Conservation (phyloP, 2,797 vertebrate genomes). For the Calcarius lapponicus region DNA sequence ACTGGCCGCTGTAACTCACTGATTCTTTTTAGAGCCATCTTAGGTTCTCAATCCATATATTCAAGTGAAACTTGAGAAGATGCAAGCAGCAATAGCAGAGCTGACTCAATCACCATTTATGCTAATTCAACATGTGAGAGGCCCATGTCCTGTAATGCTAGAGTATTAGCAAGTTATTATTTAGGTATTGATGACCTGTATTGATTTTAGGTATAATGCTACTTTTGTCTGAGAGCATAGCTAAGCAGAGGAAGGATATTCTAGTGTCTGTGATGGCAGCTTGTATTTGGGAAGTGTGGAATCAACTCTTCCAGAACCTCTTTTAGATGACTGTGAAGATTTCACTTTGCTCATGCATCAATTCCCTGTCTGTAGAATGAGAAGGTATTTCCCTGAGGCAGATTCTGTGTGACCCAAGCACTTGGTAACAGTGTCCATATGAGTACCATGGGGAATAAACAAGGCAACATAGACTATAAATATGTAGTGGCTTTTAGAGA, state of each 20-base stretch:
- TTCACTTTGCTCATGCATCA: neutral
- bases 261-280: neutral
- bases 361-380: neutral
- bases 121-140: neutral
- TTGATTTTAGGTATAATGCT: neutral
- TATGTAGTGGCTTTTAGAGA: slow-evolving; percentile 3
- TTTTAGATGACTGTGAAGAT: neutral
- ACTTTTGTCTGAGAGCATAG: neutral
- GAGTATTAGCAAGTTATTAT: neutral
- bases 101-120: slow-evolving; percentile 9
- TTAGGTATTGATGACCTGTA: too few relatives aligned
- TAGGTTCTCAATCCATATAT: neutral
- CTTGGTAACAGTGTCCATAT: neutral
- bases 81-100: neutral
- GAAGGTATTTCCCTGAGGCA: neutral
- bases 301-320: neutral
- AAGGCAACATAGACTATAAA: neutral
- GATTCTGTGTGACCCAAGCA: neutral
- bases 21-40: neutral
- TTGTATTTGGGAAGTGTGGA: neutral
- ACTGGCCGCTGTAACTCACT: neutral
- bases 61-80: slow-evolving; percentile 18
- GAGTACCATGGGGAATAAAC: neutral
- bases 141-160: neutral
- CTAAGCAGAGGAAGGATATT: neutral